phyloP scores from a whole-genome alignment of 2,888 invertebrate genomes.

The Megaustenia siamemsis region DNA sequence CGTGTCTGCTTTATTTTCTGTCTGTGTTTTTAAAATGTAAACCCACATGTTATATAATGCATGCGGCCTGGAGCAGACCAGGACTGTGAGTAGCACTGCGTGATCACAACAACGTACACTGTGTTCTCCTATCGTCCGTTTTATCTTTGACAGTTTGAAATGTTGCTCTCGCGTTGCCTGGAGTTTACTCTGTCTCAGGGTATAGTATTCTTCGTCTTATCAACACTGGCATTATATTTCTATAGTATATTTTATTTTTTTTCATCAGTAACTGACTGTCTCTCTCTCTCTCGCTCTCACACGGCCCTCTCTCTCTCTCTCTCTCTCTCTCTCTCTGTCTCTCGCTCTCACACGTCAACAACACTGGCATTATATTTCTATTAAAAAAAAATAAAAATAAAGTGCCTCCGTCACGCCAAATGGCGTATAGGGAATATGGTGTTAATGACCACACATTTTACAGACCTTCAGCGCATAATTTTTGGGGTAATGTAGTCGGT shows the following conservation, averaged over 20 bases:
- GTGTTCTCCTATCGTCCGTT: background rate
- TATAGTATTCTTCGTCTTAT: background rate
- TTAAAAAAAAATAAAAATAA: too few relatives aligned
- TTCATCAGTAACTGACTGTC: conserved; percentile 31
- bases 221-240: background rate
- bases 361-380: too few relatives aligned
- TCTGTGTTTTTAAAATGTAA: too few relatives aligned
- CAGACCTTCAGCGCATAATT: too few relatives aligned
- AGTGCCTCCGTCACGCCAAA: too few relatives aligned
- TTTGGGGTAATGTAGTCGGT: too few relatives aligned
- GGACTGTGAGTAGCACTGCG: too few relatives aligned
- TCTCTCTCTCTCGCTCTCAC: conserved; percentile 41
- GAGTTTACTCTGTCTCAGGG: background rate
- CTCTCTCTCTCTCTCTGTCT: background rate
- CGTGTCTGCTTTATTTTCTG: too few relatives aligned
- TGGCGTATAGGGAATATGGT: too few relatives aligned
- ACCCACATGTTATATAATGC: too few relatives aligned
- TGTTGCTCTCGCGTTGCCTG: background rate
- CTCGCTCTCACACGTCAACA: background rate
- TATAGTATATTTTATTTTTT: background rate
- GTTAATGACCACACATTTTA: too few relatives aligned
- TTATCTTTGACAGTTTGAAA: background rate
- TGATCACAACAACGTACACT: background rate
- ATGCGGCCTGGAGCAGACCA: too few relatives aligned
- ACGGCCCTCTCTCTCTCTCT: conserved; percentile 42